Conservation (phyloP, 2,888 invertebrate species). For the Meiosimyza decipiens region DNA sequence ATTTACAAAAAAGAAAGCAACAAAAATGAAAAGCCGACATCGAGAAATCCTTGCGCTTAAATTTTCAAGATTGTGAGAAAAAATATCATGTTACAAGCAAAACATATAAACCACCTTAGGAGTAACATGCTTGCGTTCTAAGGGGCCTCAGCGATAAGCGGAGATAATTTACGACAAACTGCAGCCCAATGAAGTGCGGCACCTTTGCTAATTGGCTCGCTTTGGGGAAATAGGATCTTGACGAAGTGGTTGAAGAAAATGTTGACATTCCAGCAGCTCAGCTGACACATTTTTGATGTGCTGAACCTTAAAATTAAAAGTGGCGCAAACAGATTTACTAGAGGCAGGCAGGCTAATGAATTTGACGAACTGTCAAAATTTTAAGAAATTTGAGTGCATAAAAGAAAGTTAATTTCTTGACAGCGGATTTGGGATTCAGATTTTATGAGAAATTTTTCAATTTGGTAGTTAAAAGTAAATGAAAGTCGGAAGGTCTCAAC, state of each 20-base stretch:
- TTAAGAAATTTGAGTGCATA: too few species aligned
- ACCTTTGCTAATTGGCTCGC: constrained; percentile 40
- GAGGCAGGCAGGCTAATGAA: constrained; percentile 39
- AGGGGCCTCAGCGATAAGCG: constrained; percentile 15
- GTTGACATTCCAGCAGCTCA: constrained; percentile 3
- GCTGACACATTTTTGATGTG: neutral
- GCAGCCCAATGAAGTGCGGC: neutral
- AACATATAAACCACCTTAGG: neutral
- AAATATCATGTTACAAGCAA: constrained; percentile 27
- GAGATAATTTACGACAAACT: constrained; percentile 23
- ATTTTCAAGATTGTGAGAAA: constrained; percentile 17
- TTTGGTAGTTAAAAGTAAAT: too few species aligned
- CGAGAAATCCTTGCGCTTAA: neutral
- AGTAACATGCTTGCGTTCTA: neutral
- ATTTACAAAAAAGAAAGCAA: neutral
- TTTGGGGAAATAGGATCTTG: neutral
- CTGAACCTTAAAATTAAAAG: neutral
- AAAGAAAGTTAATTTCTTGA: too few species aligned
- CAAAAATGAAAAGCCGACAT: neutral
- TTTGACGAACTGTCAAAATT: constrained; percentile 46
- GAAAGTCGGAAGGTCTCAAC: too few species aligned
- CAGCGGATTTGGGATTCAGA: too few species aligned
- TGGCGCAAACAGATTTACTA: neutral
- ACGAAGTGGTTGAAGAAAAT: neutral
- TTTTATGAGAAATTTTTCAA: too few species aligned